Evolutionary conservation across 2,797 vertebrate species (phyloP).

Genomic region (Falco columbarius): DNA sequence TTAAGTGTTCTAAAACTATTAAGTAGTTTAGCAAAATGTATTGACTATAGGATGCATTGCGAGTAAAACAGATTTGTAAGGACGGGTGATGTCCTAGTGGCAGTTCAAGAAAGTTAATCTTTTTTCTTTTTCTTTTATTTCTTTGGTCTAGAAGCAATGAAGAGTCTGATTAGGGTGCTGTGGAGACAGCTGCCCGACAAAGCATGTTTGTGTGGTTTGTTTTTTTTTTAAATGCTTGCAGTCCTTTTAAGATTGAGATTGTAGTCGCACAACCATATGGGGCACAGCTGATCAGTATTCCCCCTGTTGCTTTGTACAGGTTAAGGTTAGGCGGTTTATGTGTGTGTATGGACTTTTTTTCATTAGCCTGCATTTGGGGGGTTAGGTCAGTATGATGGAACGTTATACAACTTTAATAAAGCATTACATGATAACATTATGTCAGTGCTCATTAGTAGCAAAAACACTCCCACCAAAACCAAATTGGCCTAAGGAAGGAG

Average conservation of each 20-base stretch:
- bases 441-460: not conserved
- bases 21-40: not conserved
- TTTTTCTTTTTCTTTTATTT: not conserved
- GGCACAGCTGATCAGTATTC: not conserved
- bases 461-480: not conserved
- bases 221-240: not conserved
- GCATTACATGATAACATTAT: not conserved
- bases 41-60: not conserved
- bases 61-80: not conserved
- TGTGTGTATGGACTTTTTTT: not conserved
- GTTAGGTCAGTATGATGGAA: not conserved
- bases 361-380: not conserved
- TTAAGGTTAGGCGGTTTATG: not conserved
- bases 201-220: not conserved
- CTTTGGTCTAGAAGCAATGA: not conserved
- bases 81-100: not conserved
- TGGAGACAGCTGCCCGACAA: not conserved
- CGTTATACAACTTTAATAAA: not conserved
- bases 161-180: not conserved
- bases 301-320: not conserved
- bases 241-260: not conserved
- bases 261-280: rapidly evolving
- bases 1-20: not conserved
- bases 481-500: not conserved
- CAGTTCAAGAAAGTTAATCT: not conserved